Percentiles rank a stretch among this genome's conserved stretches.
Evolutionary conservation across 2,888 invertebrate species (phyloP).

Genomic region (Callimorpha dominula): DNA sequence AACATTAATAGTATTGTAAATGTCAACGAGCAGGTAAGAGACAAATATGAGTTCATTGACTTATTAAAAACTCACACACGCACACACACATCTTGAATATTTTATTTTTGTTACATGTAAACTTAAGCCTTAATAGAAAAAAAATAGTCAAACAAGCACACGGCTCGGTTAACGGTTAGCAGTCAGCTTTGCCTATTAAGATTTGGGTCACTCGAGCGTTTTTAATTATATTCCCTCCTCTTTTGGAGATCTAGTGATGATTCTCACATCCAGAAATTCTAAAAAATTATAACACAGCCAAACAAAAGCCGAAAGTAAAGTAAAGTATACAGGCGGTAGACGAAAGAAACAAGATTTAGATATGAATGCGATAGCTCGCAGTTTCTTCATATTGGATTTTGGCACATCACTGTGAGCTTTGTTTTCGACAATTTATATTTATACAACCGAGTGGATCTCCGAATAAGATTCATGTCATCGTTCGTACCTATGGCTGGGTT

Average conservation of each 20-base stretch:
- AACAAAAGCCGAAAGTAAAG: too few relatives aligned
- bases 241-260: background rate
- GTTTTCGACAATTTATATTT: slow-evolving; percentile 44
- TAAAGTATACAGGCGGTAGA: too few relatives aligned
- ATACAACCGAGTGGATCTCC: slow-evolving; percentile 37
- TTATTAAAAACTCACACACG: background rate
- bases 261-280: background rate
- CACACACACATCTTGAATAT: background rate
- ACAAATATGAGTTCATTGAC: background rate
- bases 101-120: background rate
- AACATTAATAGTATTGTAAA: background rate
- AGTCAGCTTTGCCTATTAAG: too few relatives aligned
- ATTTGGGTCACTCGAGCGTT: too few relatives aligned
- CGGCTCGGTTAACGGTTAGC: too few relatives aligned
- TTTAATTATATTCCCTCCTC: background rate
- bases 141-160: background rate
- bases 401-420: slow-evolving; percentile 38
- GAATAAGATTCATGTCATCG: slow-evolving; percentile 45
- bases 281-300: too few relatives aligned
- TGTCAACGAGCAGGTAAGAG: background rate
- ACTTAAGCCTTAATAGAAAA: background rate
- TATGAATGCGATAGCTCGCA: slow-evolving; percentile 11
- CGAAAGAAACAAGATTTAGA: background rate
- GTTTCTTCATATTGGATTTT: slow-evolving; percentile 28
- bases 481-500: slow-evolving; percentile 16